Percentiles rank a stretch among this genome's conserved stretches.
Evolutionary conservation across 2,797 vertebrate genomes (phyloP).

Genomic region (Oreochromis grahami): DNA sequence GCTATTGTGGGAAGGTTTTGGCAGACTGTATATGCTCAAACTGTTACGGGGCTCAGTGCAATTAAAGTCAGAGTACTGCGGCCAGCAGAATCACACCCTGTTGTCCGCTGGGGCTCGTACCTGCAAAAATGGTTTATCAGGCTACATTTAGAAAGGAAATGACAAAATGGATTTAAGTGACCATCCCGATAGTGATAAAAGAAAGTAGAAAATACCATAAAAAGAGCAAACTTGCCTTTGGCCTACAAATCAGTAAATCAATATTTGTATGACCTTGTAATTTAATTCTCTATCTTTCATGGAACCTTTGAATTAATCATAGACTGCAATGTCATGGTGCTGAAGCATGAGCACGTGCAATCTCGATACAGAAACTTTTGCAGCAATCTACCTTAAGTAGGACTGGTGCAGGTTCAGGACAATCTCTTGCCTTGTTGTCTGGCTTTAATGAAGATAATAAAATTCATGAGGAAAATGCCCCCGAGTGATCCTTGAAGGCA

Average conservation of each 20-base stretch:
- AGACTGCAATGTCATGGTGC: not conserved
- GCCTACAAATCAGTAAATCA: not conserved
- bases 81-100: not conserved
- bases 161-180: not conserved
- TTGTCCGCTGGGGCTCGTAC: not conserved
- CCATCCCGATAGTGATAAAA: not conserved
- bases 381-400: not conserved
- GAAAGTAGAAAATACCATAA: not conserved
- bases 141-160: constrained; percentile 8
- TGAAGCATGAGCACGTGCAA: not conserved
- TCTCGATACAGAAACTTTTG: not conserved
- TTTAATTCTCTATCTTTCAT: not conserved
- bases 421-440: not conserved
- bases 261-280: not conserved
- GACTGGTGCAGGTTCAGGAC: not conserved
- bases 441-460: constrained; percentile 38
- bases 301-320: not conserved
- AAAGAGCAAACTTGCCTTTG: not conserved
- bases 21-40: constrained; percentile 18
- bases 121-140: not conserved
- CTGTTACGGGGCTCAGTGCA: constrained; percentile 18
- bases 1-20: constrained; percentile 25
- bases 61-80: constrained; percentile 28
- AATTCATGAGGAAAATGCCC: constrained; percentile 34
- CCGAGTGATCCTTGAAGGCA: constrained; percentile 27